Conservation (phyloP, 1,140 invertebrate genomes). For the Brachionus rubens region DNA sequence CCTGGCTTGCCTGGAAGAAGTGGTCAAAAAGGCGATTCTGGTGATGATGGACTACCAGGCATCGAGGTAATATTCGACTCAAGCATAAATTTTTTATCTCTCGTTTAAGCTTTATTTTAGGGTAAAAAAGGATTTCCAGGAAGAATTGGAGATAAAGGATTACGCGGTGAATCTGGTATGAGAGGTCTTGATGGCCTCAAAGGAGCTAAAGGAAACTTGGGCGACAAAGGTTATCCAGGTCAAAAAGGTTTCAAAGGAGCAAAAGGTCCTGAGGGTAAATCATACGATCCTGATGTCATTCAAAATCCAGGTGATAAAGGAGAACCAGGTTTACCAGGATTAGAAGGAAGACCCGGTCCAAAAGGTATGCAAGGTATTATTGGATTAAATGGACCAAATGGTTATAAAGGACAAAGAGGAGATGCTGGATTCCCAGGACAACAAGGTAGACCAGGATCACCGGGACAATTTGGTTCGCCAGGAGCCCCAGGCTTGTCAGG, state of each 20-base stretch:
- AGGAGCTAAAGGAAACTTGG: constrained; percentile 20
- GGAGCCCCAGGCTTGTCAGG: constrained; percentile 5
- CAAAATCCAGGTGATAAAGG: constrained; percentile 26
- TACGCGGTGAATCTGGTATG: constrained; percentile 19
- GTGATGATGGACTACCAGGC: not conserved
- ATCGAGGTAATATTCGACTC: not conserved
- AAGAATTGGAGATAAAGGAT: not conserved
- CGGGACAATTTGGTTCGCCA: constrained; percentile 56
- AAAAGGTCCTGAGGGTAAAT: not conserved
- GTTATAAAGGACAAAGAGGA: constrained; percentile 37
- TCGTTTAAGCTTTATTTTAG: not conserved
- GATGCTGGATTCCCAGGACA: constrained; percentile 35
- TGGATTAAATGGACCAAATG: not conserved
- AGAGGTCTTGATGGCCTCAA: constrained; percentile 5
- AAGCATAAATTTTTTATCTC: not conserved
- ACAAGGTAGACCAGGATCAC: constrained; percentile 50
- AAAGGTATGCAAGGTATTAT: not conserved
- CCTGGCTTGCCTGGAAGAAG: constrained; percentile 16
- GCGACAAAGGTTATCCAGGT: not conserved
- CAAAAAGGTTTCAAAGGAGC: not conserved
- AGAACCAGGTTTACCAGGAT: constrained; percentile 44
- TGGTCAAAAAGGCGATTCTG: constrained; percentile 7
- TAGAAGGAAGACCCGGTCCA: not conserved
- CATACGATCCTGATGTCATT: not conserved
- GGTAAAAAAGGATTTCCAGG: constrained; percentile 12